These are phyloP conservation scores for Pherbina coryleti DNA, from an alignment of 2,888 invertebrate species.

Conservation along the genomic window DNA sequence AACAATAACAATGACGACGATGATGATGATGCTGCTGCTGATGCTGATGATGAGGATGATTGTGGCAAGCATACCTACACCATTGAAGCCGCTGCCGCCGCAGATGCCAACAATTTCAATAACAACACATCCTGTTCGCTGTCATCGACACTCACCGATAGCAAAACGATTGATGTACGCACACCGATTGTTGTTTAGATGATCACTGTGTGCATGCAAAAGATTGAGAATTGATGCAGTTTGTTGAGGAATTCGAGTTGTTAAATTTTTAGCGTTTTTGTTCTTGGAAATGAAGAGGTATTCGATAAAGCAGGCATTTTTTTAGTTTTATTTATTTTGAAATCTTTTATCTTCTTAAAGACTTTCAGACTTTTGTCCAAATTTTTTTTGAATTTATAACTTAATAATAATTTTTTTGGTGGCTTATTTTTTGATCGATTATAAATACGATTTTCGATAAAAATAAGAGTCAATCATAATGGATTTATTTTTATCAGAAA, in stretches of 20 bases:
- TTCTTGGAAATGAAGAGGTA: no score
- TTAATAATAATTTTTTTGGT: no score
- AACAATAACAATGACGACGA: conserved; percentile 32
- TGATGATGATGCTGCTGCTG: conserved; percentile 45
- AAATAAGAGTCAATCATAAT: no score
- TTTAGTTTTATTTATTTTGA: no score
- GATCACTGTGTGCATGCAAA: background rate
- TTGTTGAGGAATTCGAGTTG: background rate
- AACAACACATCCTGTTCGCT: conserved; percentile 66
- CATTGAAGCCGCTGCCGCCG: background rate
- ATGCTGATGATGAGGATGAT: conserved; percentile 34
- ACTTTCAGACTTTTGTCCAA: background rate
- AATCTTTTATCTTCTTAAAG: background rate
- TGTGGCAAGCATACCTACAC: background rate
- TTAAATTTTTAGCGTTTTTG: background rate
- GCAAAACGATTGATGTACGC: conserved; percentile 67
- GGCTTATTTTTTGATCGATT: no score
- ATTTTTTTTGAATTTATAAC: background rate
- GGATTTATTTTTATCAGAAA: no score
- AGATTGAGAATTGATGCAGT: background rate
- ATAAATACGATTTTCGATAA: no score
- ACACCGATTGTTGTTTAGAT: conserved; percentile 66
- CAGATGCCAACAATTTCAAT: conserved; percentile 53
- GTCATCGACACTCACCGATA: conserved; percentile 65
- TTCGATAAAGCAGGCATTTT: no score